phyloP scores from a whole-genome alignment of 2,797 vertebrate species.

The Pelobates cultripes region DNA sequence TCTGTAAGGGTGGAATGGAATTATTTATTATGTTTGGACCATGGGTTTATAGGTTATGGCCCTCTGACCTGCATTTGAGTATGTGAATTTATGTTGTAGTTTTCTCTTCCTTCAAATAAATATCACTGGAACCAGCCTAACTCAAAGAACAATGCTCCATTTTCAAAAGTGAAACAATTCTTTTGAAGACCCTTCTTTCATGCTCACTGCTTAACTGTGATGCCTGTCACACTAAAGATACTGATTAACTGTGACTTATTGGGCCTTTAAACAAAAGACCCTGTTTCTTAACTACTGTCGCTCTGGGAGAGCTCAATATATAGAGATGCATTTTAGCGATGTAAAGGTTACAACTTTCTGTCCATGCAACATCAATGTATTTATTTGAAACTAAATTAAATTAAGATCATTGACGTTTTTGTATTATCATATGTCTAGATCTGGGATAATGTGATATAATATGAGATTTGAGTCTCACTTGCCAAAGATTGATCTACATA shows the following conservation, averaged over 20 bases:
- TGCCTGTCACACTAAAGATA: constrained; percentile 50
- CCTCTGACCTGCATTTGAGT: constrained; percentile 43
- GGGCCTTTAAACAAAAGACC: constrained; percentile 43
- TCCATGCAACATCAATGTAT: constrained; percentile 21
- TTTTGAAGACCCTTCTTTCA: constrained; percentile 27
- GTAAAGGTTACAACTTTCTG: constrained; percentile 43
- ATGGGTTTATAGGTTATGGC: constrained; percentile 48
- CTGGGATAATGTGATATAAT: no score
- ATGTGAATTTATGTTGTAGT: constrained; percentile 48
- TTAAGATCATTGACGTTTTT: no score
- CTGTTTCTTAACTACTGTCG: constrained; percentile 35
- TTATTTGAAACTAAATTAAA: no score
- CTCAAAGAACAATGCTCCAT: constrained; percentile 34
- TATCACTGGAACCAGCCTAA: constrained; percentile 49
- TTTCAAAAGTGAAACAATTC: constrained; percentile 44
- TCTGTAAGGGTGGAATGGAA: constrained; percentile 42
- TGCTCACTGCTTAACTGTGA: constrained; percentile 32
- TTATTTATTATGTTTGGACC: constrained; percentile 54
- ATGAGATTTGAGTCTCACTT: no score
- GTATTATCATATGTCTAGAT: no score
- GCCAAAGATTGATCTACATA: no score
- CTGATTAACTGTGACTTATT: constrained; percentile 57
- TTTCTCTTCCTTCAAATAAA: constrained; percentile 54
- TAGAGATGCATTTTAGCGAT: constrained; percentile 6
- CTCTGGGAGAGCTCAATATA: neutral